Evolutionary conservation across 2,113 vertebrate species (phyloP).

Genomic region (Erythrocercus mccallii): DNA sequence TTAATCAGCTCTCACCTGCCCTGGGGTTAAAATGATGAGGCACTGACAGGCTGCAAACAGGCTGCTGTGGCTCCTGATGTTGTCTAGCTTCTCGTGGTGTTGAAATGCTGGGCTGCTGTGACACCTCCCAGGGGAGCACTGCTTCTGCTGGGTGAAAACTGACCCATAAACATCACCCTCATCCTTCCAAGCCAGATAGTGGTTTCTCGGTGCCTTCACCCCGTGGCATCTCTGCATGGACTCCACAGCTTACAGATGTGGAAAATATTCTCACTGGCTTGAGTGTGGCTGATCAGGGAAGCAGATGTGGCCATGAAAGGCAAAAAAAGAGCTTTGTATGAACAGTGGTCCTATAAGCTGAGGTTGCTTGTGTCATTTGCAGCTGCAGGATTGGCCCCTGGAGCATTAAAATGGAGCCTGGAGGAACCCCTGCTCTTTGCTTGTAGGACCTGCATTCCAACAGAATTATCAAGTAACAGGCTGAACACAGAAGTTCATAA

Average conservation of each 20-base stretch:
- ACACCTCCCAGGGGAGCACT: background rate
- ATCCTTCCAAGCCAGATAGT: background rate
- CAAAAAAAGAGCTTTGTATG: background rate
- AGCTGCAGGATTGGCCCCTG: background rate
- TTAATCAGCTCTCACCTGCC: background rate
- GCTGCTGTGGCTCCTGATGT: background rate
- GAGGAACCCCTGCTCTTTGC: background rate
- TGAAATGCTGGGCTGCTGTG: background rate
- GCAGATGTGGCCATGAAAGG: background rate
- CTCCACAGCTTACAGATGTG: fast-evolving
- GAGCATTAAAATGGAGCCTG: background rate
- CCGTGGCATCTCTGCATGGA: fast-evolving
- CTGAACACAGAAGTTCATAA: background rate
- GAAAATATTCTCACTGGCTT: background rate
- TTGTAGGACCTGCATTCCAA: background rate
- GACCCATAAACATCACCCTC: background rate
- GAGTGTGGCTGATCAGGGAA: background rate
- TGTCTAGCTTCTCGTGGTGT: background rate
- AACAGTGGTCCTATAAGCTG: background rate
- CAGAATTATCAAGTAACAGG: background rate
- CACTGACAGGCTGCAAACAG: background rate
- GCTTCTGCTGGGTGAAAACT: background rate
- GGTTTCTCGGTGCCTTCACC: background rate
- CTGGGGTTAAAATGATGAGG: background rate
- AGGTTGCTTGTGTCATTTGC: background rate